Evolutionary conservation across 53 echinoderm and acorn worm species (phyloP).

Genomic region (Zoroaster sp.): DNA sequence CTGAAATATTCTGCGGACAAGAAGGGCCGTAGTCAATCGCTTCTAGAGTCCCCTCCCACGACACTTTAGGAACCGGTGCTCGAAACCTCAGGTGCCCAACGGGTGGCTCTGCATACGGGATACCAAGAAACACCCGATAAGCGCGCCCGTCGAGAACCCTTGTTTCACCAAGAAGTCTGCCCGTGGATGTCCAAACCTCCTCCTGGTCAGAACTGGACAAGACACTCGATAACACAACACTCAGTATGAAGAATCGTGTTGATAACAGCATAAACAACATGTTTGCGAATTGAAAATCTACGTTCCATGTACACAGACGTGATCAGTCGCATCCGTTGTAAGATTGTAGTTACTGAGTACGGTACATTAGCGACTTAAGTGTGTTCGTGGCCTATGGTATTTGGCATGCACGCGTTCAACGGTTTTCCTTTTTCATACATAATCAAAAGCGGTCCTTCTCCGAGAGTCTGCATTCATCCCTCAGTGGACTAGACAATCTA

Average conservation of each 20-base stretch:
- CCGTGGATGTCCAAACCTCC: constrained; percentile 19
- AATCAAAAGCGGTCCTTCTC: background rate
- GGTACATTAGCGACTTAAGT: background rate
- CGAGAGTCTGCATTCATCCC: background rate
- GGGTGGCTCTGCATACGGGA: constrained; percentile 85
- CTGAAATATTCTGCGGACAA: constrained; percentile 70
- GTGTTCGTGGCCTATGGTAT: background rate
- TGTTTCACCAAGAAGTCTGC: constrained; percentile 7
- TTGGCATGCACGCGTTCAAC: background rate
- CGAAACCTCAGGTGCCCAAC: constrained; percentile 67
- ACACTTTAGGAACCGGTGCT: constrained; percentile 59
- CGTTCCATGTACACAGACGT: background rate
- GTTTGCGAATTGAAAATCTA: background rate
- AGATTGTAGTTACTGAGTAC: background rate
- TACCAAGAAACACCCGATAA: constrained; percentile 47
- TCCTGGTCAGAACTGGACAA: background rate
- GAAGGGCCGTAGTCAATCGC: constrained; percentile 73
- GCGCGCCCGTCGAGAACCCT: constrained; percentile 13
- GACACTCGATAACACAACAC: background rate
- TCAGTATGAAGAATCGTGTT: background rate
- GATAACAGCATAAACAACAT: background rate
- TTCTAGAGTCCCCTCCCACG: constrained; percentile 59
- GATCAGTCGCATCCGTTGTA: background rate
- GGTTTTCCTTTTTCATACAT: background rate
- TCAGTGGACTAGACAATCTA: constrained; percentile 14